Conservation (phyloP, 1,140 invertebrate species). For the Magallana angulata region DNA sequence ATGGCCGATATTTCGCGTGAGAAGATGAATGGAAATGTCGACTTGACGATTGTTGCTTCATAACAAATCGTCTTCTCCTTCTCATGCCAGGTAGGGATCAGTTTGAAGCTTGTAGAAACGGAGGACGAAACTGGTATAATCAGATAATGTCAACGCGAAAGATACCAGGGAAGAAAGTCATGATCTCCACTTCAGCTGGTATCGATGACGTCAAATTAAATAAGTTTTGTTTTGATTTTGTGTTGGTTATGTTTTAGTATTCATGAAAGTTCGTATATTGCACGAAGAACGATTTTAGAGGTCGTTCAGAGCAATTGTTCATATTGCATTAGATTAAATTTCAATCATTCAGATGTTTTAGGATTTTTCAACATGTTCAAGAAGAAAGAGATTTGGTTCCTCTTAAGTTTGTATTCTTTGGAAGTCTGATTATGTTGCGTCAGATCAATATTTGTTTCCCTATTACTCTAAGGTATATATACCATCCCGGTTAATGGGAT, state of each 20-base stretch:
- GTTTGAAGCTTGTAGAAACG: conserved; percentile 97
- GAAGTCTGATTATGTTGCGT: too few species aligned
- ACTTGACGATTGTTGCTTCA: conserved; percentile 73
- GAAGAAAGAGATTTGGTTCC: too few species aligned
- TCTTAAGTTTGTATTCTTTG: too few species aligned
- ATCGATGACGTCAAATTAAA: conserved; percentile 55
- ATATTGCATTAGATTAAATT: too few species aligned
- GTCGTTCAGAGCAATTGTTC: too few species aligned
- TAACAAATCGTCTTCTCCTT: conserved; percentile 71
- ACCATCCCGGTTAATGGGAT: too few species aligned
- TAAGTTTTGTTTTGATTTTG: not conserved
- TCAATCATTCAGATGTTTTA: too few species aligned
- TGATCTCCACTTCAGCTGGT: conserved; percentile 95
- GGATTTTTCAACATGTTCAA: too few species aligned
- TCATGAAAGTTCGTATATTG: too few species aligned
- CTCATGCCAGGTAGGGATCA: conserved; percentile 84
- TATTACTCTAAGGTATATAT: too few species aligned
- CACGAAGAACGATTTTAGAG: too few species aligned
- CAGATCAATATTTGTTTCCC: too few species aligned
- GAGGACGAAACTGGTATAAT: conserved; percentile 91
- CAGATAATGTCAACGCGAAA: conserved; percentile 95
- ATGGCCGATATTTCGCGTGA: conserved; percentile 37
- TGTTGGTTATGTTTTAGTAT: not conserved
- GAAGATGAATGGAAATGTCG: conserved; percentile 75
- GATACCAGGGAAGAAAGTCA: conserved; percentile 96